phyloP scores from a whole-genome alignment of 2,113 vertebrate species.

The Onychorhynchus coronatus region DNA sequence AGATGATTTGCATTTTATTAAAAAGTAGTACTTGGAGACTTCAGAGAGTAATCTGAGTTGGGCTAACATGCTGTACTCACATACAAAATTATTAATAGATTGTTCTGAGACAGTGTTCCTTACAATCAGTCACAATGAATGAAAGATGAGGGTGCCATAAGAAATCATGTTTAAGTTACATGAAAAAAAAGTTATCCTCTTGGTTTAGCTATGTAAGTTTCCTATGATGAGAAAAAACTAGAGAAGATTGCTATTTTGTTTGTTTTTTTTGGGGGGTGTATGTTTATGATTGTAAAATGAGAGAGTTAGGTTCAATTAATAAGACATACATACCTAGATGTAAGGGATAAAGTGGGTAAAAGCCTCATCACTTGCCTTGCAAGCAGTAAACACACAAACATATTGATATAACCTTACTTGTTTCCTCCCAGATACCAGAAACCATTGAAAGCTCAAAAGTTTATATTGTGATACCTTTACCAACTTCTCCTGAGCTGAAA shows the following conservation, averaged over 20 bases:
- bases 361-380: neutral
- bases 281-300: neutral
- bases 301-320: neutral
- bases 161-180: neutral
- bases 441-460: neutral
- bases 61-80: neutral
- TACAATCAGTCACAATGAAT: neutral
- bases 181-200: neutral
- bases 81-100: neutral
- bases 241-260: neutral
- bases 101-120: neutral
- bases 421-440: neutral
- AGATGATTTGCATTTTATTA: neutral
- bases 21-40: neutral
- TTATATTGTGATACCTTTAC: neutral
- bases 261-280: neutral
- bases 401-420: neutral
- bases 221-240: neutral
- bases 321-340: neutral
- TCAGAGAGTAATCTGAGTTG: neutral
- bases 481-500: neutral
- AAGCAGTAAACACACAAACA: neutral
- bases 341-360: neutral
- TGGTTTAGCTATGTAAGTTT: neutral
- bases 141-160: neutral